phyloP scores from a whole-genome alignment of 30 jellyfish, hydroid and myxozoan species.

The Turritopsis dohrnii region DNA sequence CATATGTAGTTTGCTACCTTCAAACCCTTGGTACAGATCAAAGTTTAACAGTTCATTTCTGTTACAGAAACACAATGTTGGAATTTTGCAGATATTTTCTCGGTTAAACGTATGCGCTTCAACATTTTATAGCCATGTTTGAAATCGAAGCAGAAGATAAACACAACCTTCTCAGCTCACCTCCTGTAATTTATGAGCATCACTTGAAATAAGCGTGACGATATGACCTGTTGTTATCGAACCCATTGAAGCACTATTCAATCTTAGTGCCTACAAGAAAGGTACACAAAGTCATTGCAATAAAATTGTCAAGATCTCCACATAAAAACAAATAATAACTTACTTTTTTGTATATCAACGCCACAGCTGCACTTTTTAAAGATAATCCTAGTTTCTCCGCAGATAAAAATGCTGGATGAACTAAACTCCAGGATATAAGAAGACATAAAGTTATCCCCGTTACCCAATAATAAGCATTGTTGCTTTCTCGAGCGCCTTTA shows the following conservation, averaged over 20 bases:
- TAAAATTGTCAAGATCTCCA: not conserved
- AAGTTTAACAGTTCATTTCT: not conserved
- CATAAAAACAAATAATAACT: not conserved
- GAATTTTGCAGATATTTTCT: too few species aligned
- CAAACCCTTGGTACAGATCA: slow-evolving; percentile 46
- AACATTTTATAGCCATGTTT: too few species aligned
- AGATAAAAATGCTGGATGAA: slow-evolving; percentile 24
- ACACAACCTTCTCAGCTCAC: slow-evolving; percentile 28
- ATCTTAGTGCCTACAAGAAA: slow-evolving; percentile 38
- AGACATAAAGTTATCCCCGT: slow-evolving; percentile 12
- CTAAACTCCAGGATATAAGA: not conserved
- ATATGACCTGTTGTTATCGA: slow-evolving; percentile 66
- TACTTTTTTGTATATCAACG: slow-evolving; percentile 56
- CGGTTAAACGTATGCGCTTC: too few species aligned
- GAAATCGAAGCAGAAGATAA: too few species aligned
- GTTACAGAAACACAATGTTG: too few species aligned
- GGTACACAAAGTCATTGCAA: not conserved
- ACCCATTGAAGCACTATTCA: slow-evolving; percentile 43
- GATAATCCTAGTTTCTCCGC: slow-evolving; percentile 42
- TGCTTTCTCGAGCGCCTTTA: not conserved
- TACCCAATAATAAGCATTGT: slow-evolving; percentile 42
- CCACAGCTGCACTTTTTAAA: slow-evolving; percentile 31
- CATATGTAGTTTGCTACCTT: slow-evolving; percentile 52
- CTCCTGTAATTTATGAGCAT: slow-evolving; percentile 60
- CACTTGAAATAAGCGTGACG: slow-evolving; percentile 65